A percentile compares a stretch with the other conserved stretches of the same genome.
Evolutionary conservation across 2,113 vertebrate genomes (phyloP).

Genomic region (Microcebus tavaratra): DNA sequence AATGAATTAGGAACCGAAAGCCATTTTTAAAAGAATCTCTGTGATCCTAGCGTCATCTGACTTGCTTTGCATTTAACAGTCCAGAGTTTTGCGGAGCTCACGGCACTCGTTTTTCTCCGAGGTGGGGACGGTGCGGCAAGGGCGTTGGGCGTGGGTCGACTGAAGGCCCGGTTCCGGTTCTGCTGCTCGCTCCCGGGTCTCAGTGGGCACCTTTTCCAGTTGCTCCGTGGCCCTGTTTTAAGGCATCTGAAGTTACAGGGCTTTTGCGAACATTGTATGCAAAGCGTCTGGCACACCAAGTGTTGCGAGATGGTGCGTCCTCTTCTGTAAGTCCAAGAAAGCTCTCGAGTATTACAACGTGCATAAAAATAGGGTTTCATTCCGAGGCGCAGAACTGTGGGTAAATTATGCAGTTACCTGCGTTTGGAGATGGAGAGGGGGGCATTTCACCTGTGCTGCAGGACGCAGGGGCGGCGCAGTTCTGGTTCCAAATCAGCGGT

Average conservation of each 20-base stretch:
- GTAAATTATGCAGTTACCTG: not conserved
- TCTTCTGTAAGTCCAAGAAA: not conserved
- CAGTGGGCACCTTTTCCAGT: fast-evolving
- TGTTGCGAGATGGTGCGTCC: fast-evolving
- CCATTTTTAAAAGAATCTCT: conserved; percentile 4
- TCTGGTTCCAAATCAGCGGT: not conserved
- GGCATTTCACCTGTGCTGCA: fast-evolving
- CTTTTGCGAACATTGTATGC: not conserved
- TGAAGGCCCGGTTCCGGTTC: not conserved
- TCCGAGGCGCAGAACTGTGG: not conserved
- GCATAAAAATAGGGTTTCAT: not conserved
- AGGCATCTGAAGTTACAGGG: not conserved
- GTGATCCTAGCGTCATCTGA: not conserved
- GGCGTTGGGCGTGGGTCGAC: fast-evolving
- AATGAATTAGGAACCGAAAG: conserved; percentile 52
- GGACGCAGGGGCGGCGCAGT: not conserved
- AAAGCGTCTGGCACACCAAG: not conserved
- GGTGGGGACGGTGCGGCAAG: fast-evolving
- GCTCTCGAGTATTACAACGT: not conserved
- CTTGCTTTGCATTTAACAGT: not conserved
- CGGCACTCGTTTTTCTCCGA: not conserved
- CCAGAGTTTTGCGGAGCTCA: not conserved
- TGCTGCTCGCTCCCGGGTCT: not conserved
- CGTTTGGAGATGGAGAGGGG: not conserved
- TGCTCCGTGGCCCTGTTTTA: not conserved